Conservation (phyloP, 2,888 invertebrate species). For the Cordilura impudica region DNA sequence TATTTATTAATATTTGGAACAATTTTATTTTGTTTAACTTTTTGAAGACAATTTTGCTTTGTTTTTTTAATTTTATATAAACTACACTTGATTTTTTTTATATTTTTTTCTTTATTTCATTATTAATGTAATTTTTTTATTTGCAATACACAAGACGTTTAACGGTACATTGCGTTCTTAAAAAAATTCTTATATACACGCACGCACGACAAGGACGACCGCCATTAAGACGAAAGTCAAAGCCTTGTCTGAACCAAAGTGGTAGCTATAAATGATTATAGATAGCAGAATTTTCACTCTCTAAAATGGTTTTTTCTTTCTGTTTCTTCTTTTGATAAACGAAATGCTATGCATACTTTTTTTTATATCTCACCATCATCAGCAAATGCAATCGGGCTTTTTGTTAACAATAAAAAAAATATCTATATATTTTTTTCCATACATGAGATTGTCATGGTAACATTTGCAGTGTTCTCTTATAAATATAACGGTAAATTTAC, state of each 20-base stretch:
- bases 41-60: not conserved
- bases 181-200: constrained; percentile 50
- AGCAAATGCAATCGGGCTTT: not conserved
- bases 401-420: not conserved
- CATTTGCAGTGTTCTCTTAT: constrained; percentile 1
- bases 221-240: constrained; percentile 65
- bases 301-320: not conserved
- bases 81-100: not conserved
- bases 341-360: not conserved
- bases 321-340: no score
- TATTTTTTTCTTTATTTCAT: constrained; percentile 7
- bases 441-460: constrained; percentile 35
- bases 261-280: constrained; percentile 47
- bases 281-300: not conserved
- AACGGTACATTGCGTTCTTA: constrained; percentile 58
- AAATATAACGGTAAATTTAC: constrained; percentile 52
- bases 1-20: not conserved
- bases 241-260: constrained; percentile 63
- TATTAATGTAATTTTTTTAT: constrained; percentile 9
- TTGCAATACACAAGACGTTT: constrained; percentile 23
- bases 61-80: not conserved
- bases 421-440: constrained; percentile 8
- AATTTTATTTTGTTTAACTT: not conserved
- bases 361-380: not conserved
- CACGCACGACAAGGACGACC: constrained; percentile 65